phyloP scores from a whole-genome alignment of 2,113 vertebrate species.

The Madoqua kirkii region DNA sequence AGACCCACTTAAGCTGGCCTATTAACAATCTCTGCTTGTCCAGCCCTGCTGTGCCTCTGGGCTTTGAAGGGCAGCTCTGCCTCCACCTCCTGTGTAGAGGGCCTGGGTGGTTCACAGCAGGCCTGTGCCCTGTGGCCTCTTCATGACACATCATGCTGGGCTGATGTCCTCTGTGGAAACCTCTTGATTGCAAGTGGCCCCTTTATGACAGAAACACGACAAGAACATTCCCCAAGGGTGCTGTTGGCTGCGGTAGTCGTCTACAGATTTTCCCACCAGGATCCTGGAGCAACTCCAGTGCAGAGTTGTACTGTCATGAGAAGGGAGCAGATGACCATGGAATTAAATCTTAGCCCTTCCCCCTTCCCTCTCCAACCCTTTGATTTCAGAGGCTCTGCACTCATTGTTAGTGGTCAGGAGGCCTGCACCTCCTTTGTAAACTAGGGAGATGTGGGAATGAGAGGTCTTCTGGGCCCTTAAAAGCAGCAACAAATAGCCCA shows the following conservation, averaged over 20 bases:
- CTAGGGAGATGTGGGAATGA: slow-evolving; percentile 65
- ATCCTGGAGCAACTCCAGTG: slow-evolving; percentile 77
- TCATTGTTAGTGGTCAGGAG: slow-evolving; percentile 49
- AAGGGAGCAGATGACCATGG: slow-evolving; percentile 72
- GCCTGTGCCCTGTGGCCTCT: not conserved
- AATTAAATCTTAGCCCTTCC: slow-evolving; percentile 37
- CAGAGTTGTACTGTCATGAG: slow-evolving; percentile 75
- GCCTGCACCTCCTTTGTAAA: slow-evolving; percentile 61
- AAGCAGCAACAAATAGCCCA: slow-evolving; percentile 53
- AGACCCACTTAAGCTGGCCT: not conserved
- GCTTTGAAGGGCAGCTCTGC: not conserved
- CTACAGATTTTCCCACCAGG: slow-evolving; percentile 80
- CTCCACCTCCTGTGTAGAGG: not conserved
- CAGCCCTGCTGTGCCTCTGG: not conserved
- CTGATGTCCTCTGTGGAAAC: slow-evolving; percentile 34
- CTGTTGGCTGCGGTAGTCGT: slow-evolving; percentile 51
- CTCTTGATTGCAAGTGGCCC: slow-evolving; percentile 36
- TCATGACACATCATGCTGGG: not conserved
- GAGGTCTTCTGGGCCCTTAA: slow-evolving; percentile 57
- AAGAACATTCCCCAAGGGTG: slow-evolving; percentile 67
- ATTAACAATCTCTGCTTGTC: not conserved
- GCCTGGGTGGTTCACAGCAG: not conserved
- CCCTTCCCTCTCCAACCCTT: not conserved
- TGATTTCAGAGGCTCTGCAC: not conserved
- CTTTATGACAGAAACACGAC: slow-evolving; percentile 53